Base-by-base conservation (phyloP, 2,888 invertebrate genomes). In the Cactoblastis cactorum region DNA sequence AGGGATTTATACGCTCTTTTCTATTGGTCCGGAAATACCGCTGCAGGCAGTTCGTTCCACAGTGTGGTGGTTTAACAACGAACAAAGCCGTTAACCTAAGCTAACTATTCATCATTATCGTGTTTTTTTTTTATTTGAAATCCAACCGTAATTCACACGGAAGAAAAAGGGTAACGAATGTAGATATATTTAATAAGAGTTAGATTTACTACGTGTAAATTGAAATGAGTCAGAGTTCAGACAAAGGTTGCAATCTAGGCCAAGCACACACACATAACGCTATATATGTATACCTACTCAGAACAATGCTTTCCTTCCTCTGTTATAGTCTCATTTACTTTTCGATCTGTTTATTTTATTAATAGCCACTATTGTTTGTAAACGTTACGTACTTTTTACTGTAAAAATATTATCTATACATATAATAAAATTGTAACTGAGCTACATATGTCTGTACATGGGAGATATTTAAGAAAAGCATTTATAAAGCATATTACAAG, bases 341-440 rank as follows among this genome's bases (percentile, higher is more conserved):
- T 43, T 43, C 24, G 28, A 43, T 43, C 28, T 43, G 28, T 43
- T 43, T 43, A 43, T 28, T 28, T 43, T 43, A 32, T 43, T 43
- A 43, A 32, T 32, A 43, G 28, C 8, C 14, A 17, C 17, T 43
- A 43, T 43, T 43, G 43, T 43, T 43, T 41, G 39, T 12, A 22
- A 14, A 17, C n/a, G 22, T 9, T 37, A 37, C 17, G 22, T 41
- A 11, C 11, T 41, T 22, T 37, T 35, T 35, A 15, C n/a, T 19
- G 15, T 4, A 38, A 38, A 38, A 18, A 19, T 35, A 38, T 18
- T 38, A 19, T 38, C 9, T 28, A 6, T 9, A 8, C 1, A 28
- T 28, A 28, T 28, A 9, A 28, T 28, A 9, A 6, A 28, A 9
- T n/a, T n/a, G n/a, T 28, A 28, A 6, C 28, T 28, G 9, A 22